Evolutionary conservation across 2,113 vertebrate genomes (phyloP), one percentile per base, ranked within the genome.

Genomic region (Phyllostomus hastatus): DNA sequence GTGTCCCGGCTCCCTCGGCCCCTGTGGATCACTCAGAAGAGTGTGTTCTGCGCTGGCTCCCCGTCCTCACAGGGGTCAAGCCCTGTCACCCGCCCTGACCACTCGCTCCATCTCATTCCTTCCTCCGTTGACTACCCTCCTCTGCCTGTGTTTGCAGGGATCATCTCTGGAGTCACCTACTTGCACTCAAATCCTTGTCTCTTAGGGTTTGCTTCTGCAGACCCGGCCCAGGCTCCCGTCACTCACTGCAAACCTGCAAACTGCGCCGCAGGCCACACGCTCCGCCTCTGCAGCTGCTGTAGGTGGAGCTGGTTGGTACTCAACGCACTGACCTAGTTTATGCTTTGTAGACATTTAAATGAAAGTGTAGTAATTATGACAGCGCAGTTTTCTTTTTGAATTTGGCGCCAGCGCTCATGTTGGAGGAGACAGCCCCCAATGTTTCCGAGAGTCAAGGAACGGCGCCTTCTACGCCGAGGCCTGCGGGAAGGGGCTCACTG

Each of bases 231-330:
- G 88, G 4, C 72, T 10, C 1, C 28, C 0, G 0, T 35, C 46
- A 41, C 38, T 41, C 38, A 41, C 1, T 2, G 89, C 28, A 17
- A 6, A 38, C 3, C 48, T 38, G 10, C 43, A 52, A 12, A 50
- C 20, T 22, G 38, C 10, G 16, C 41, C 43, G 8, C 16, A 5
- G 46, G 16, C n/a, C 33, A 3, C 35, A 1, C 35, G 12, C 19
- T 35, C 16, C 38, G 26, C 8, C 4, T 22, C 1, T 1, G 1
- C 11, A 38, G 41, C 78, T 14, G 0, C 0, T 1, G 11, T 7
- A 10, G 54, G 31, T 5, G 7, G 67, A 46, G 31, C 35, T 24
- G 61, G 12, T 31, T 35, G 61, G 59, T 26, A 7, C 19, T 16
- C 15, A 64, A 19, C 1, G 4, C 1, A 10, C 10, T 19, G 80